Evolutionary conservation across 2,888 invertebrate species (phyloP), one percentile per base, ranked within the genome.

Genomic region (Mellilla xanthometata): DNA sequence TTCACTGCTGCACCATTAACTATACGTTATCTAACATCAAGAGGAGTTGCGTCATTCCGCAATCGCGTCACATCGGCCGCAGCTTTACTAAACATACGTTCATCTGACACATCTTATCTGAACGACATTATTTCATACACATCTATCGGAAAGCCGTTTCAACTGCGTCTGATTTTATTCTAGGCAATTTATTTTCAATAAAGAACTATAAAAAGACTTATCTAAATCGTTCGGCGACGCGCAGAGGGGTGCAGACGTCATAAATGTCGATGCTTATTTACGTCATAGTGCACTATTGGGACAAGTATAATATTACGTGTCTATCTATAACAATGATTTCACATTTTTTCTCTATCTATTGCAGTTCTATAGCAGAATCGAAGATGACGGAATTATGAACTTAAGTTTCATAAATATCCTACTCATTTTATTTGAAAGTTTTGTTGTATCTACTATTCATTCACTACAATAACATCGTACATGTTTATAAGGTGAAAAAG

Each of bases 161-260:
- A 74, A 83, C 78, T 78, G 78, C 74, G 85, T 81, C 77, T 84
- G 83, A 88, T 86, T 88, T 87, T 86, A 89, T 89, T 89, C 89
- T 88, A 81, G 81, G 89, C 89, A 89, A 89, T 89, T 89, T 89
- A 89, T 87, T 89, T 89, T 89, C 89, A 89, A 89, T 89, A 89
- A 89, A 88, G 89, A 88, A 88, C 89, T 89, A 89, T 89, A 89
- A 89, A 89, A 87, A 83, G 87, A 87, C 87, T 89, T 89, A 89
- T 89, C 89, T 89, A 85, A 88, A 88, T 87, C 81, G 89, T 71
- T 81, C 72, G 73, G 68, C 71, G 70, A 76, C 73, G 78, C 72
- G 72, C 65, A 61, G 65, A 78, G 81, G 88, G 85, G 86, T 69
- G 76, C 68, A 68, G 58, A 69, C 72, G 77, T 79, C 86, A 81